Conservation (phyloP, 1,140 invertebrate species). For the Bombus affinis region DNA sequence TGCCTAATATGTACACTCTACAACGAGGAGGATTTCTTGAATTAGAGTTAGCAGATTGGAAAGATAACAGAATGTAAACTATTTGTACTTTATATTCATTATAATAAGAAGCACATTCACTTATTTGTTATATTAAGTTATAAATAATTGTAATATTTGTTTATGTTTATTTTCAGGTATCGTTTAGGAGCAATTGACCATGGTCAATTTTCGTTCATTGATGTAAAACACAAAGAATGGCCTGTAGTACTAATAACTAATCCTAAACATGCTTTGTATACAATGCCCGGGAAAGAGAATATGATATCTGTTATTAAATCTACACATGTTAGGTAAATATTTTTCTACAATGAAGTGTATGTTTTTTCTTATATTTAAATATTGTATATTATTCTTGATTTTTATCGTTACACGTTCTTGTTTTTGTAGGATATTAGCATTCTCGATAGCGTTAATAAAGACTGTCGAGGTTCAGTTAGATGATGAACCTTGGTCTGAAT, state of each 20-base stretch:
- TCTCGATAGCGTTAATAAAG: constrained; percentile 86
- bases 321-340: constrained; percentile 88
- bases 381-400: constrained; percentile 1
- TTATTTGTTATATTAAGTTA: background rate
- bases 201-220: constrained; percentile 94
- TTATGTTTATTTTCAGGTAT: constrained; percentile 83
- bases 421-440: constrained; percentile 86
- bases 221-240: constrained; percentile 90
- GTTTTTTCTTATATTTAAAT: background rate
- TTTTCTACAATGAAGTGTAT: background rate
- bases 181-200: constrained; percentile 93
- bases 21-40: constrained; percentile 93
- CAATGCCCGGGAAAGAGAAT: constrained; percentile 89
- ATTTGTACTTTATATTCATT: background rate
- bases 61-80: constrained; percentile 92
- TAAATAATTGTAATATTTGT: background rate
- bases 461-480: constrained; percentile 87
- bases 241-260: constrained; percentile 94
- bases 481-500: constrained; percentile 85
- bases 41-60: constrained; percentile 97
- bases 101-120: background rate
- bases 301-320: constrained; percentile 87
- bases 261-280: constrained; percentile 92
- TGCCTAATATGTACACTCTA: constrained; percentile 93
- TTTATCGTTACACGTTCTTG: constrained; percentile 16